Percentiles rank a stretch among this genome's conserved stretches.
These are phyloP conservation scores for Coregonus clupeaformis DNA, from an alignment of 2,113 vertebrate species.

Conservation along the genomic window DNA sequence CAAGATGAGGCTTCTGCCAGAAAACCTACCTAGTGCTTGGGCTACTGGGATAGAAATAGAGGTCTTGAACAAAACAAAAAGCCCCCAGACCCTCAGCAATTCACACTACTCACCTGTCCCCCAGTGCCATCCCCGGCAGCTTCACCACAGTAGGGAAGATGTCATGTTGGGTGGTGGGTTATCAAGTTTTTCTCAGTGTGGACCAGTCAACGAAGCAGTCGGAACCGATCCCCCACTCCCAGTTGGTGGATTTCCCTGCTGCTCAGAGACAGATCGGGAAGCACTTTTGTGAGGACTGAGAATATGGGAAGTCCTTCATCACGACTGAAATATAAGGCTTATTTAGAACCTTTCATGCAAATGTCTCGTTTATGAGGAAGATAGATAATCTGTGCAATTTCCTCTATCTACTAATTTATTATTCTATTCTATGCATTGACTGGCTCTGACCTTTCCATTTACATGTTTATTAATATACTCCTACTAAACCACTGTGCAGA, in stretches of 20 bases:
- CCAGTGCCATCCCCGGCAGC: conserved; percentile 72
- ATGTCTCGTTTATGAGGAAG: too few relatives aligned
- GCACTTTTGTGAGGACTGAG: neutral
- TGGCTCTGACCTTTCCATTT: too few relatives aligned
- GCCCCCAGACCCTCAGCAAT: neutral
- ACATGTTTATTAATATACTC: too few relatives aligned
- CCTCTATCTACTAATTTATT: too few relatives aligned
- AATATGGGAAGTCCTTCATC: too few relatives aligned
- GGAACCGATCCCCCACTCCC: conserved; percentile 90
- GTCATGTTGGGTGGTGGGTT: conserved; percentile 90
- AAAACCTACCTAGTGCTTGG: neutral
- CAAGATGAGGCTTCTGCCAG: neutral
- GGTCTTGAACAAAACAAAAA: neutral
- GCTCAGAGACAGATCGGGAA: conserved; percentile 18
- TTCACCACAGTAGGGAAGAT: conserved; percentile 80
- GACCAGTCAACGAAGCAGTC: conserved; percentile 78
- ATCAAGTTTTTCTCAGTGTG: conserved; percentile 49
- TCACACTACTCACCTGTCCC: conserved; percentile 75
- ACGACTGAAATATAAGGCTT: too few relatives aligned
- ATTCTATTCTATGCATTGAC: too few relatives aligned
- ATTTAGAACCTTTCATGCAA: too few relatives aligned
- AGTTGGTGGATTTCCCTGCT: conserved; percentile 88
- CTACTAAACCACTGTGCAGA: too few relatives aligned
- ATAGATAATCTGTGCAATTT: too few relatives aligned
- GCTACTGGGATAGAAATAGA: too few relatives aligned